Percentiles rank a stretch among this genome's conserved stretches.
Evolutionary conservation across 2,888 invertebrate species (phyloP).

Genomic region (Pollenia amentaria): DNA sequence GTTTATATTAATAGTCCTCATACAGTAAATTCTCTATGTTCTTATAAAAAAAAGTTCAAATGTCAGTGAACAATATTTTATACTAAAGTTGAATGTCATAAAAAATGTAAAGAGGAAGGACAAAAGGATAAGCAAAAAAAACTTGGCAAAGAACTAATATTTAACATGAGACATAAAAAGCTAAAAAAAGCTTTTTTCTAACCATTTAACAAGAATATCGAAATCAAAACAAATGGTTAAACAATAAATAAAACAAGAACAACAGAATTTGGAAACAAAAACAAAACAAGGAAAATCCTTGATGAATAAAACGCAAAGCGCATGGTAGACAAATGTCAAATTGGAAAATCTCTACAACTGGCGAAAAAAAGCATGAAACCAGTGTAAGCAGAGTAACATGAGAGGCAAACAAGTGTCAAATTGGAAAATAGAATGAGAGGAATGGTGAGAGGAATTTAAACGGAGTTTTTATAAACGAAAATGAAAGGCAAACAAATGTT

Average conservation of each 20-base stretch:
- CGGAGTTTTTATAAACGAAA: neutral
- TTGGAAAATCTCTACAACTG: neutral
- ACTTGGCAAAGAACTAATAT: slow-evolving; percentile 1
- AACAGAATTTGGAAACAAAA: slow-evolving; percentile 51
- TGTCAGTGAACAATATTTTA: slow-evolving; percentile 36
- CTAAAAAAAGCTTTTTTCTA: slow-evolving; percentile 31
- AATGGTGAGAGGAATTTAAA: neutral
- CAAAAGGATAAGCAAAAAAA: slow-evolving; percentile 9
- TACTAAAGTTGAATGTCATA: slow-evolving; percentile 61
- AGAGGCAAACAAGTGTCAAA: neutral
- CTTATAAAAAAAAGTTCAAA: slow-evolving; percentile 57
- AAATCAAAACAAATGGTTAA: slow-evolving; percentile 50
- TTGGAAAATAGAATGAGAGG: slow-evolving; percentile 11
- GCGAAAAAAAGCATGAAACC: neutral
- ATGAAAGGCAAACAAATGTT: neutral
- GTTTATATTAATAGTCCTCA: neutral
- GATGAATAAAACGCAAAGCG: slow-evolving; percentile 15
- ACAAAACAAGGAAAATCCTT: slow-evolving; percentile 59
- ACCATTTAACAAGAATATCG: neutral
- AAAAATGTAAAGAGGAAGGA: slow-evolving; percentile 8
- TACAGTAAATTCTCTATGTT: neutral
- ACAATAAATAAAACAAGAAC: neutral
- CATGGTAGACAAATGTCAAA: slow-evolving; percentile 52
- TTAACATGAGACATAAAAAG: neutral
- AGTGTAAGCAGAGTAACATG: slow-evolving; percentile 1